Base-by-base conservation (phyloP, 2,797 vertebrate species). In the Crypturellus tataupa region DNA sequence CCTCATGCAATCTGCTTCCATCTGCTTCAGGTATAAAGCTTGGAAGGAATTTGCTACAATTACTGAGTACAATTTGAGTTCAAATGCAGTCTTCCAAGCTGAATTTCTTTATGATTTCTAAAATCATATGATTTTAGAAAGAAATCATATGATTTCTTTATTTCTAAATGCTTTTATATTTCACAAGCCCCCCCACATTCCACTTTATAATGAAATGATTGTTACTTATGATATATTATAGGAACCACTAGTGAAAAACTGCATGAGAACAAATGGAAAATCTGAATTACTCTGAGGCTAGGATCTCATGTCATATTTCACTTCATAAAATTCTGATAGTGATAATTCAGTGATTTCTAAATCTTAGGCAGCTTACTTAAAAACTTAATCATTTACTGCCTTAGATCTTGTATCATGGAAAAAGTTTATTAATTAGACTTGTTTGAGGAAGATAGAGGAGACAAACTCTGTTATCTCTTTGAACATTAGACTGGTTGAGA, bases 1-100 rank as follows among this genome's bases (percentile, higher is more conserved):
- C 91, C 75, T 95, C 82, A 75, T 95, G 39, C 35, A 97, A 53
- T 92, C 53, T 91, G 67, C 85, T 88, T 97, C 96, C 96, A 97
- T 97, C 95, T 97, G 96, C 65, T 97, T 96, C 87, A 95, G 87
- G 89, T 96, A 49, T 93, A 96, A 94, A 93, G 18, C 70, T 96
- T 94, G 85, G 65, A 97, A 69, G 88, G 63, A 92, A 78, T 97
- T 93, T 92, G 25, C 24, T 80, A 83, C 19, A 65, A 84, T 79
- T 94, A 84, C 44, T 60, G 64, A 95, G 92, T 89, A 68, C 37
- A 90, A 85, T 96, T 95, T 87, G 58, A 15, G 24, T 93, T 95
- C 77, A 94, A 85, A 93, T 90, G 82, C 24, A 73, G 68, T 44
- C 40, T 20, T 17, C 5, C 46, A 67, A 8, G 5, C 20, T 77